Evolutionary conservation across 2,113 vertebrate genomes (phyloP).

Genomic region (Echinops telfairi): DNA sequence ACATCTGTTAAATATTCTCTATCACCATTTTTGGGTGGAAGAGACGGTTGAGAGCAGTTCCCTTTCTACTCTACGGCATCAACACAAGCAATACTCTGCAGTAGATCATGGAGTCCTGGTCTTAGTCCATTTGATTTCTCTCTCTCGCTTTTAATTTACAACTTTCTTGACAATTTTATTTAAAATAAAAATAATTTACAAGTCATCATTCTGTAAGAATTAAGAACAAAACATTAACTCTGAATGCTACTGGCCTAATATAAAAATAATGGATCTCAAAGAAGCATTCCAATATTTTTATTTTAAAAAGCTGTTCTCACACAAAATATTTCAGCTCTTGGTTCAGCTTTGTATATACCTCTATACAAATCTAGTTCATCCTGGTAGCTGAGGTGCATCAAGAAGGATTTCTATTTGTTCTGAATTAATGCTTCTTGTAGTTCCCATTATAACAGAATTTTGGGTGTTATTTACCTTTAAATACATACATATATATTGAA

Average conservation of each 20-base stretch:
- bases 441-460: slow-evolving; percentile 34
- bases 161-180: background rate
- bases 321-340: background rate
- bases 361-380: background rate
- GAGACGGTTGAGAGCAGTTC: background rate
- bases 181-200: background rate
- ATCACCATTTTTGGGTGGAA: background rate
- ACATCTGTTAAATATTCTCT: background rate
- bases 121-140: no score
- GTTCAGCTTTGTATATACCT: background rate
- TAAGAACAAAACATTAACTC: slow-evolving; percentile 26
- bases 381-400: background rate
- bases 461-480: slow-evolving; percentile 10
- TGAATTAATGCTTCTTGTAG: background rate
- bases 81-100: no score
- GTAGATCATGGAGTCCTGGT: background rate
- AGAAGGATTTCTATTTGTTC: background rate
- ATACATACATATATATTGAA: background rate
- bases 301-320: background rate
- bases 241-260: background rate
- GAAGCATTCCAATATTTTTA: slow-evolving; percentile 27
- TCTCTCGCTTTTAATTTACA: background rate
- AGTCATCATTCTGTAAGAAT: background rate
- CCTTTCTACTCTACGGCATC: background rate
- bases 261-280: background rate